Evolutionary conservation across 2,113 vertebrate genomes (phyloP), one percentile per base, ranked within the genome.

Genomic region (Fregetta grallaria): DNA sequence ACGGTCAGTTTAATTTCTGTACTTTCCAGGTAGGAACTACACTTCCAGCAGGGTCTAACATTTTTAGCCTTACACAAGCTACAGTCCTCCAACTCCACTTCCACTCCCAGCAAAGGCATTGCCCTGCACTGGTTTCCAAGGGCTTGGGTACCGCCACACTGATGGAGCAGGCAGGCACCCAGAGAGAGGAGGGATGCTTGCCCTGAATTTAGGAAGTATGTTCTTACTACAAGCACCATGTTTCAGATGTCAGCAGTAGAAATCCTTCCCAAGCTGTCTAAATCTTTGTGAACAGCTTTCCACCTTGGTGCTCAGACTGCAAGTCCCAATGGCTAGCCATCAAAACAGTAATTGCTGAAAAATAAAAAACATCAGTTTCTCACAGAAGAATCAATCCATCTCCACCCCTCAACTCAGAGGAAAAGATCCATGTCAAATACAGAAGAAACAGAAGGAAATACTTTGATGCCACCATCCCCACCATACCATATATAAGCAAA

Each of bases 81-180:
- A 9, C 78, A 40, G 4, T n/a, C 30, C 66, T 63, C 40, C 40
- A 26, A 2, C 36, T 58, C 22, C 26, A 4, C 32, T 19, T 11
- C n/a, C 72, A 7, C 40, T 29, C 71, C 42, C 78, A 49, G 34
- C 50, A 44, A 13, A 55, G 92, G 32, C 67, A 19, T 2, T 0
- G 8, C 42, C 9, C 1, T 0, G 10, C 10, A 1, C 32, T 4
- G 23, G 32, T 19, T 27, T 22, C 27, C 4, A 5, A 7, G 0
- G 36, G 9, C 15, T n/a, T 25, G 47, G 65, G 32, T 15, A 4
- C 8, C 10, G 3, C 9, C 29, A 14, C n/a, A 4, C 9, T 2
- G 9, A 3, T 0, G 15, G 53, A 50, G 63, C 53, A 3, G n/a
- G 61, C 71, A 30, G 73, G 26, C 47, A 30, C 40, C 10, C 9